These are phyloP conservation scores for Deilephila elpenor DNA, from an alignment of 2,888 invertebrate genomes.

Conservation along the genomic window DNA sequence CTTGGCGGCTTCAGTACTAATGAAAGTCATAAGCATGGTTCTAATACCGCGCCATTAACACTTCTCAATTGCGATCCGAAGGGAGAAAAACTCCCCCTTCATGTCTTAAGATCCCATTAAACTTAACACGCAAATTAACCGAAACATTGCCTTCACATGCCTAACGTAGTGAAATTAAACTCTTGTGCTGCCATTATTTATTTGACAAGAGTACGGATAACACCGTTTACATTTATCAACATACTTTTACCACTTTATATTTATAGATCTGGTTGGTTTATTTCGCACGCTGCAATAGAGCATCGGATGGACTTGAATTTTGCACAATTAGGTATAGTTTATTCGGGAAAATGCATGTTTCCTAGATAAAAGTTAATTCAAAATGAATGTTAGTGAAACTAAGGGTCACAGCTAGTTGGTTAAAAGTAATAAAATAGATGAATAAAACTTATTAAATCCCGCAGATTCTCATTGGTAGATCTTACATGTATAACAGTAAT, in stretches of 20 bases:
- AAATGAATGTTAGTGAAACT: too few relatives aligned
- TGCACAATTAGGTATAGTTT: too few relatives aligned
- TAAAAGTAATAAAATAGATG: too few relatives aligned
- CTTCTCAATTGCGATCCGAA: slow-evolving; percentile 72
- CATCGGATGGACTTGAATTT: too few relatives aligned
- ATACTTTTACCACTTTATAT: neutral
- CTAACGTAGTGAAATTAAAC: slow-evolving; percentile 38
- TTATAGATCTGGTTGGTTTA: neutral
- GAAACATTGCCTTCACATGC: slow-evolving; percentile 52
- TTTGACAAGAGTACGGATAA: slow-evolving; percentile 6
- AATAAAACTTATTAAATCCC: too few relatives aligned
- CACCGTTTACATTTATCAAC: neutral
- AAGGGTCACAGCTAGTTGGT: too few relatives aligned
- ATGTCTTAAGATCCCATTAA: slow-evolving; percentile 69
- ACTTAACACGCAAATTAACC: slow-evolving; percentile 71
- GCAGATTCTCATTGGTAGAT: too few relatives aligned
- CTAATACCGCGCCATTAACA: slow-evolving; percentile 77
- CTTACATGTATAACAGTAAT: too few relatives aligned
- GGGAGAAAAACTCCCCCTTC: slow-evolving; percentile 66
- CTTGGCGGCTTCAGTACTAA: slow-evolving; percentile 75
- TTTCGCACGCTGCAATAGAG: too few relatives aligned
- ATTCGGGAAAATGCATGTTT: too few relatives aligned
- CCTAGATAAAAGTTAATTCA: too few relatives aligned
- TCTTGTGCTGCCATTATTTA: slow-evolving; percentile 43
- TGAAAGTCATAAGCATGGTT: slow-evolving; percentile 80